Percentiles rank a stretch among this genome's conserved stretches.
phyloP scores from a whole-genome alignment of 2,113 vertebrate species.

The Anolis carolinensis region DNA sequence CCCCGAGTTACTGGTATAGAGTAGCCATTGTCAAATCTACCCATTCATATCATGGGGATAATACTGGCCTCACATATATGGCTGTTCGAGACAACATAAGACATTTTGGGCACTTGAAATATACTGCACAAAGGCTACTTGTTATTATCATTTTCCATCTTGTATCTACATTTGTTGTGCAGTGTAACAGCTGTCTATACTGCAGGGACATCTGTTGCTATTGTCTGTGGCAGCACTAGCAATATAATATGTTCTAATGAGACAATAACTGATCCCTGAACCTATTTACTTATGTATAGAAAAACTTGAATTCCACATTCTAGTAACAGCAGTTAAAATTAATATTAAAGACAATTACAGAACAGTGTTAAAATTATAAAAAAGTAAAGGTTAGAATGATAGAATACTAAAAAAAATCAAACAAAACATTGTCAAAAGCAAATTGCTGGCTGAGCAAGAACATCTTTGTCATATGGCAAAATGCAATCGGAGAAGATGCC shows the following conservation, averaged over 20 bases:
- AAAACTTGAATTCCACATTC: not conserved
- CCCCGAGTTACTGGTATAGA: too few species aligned
- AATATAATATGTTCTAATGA: not conserved
- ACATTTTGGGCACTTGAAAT: not conserved
- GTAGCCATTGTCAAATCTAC: not conserved
- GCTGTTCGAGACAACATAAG: not conserved
- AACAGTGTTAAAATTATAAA: not conserved
- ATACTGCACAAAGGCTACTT: not conserved
- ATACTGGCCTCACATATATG: not conserved
- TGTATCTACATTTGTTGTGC: not conserved
- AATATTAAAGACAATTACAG: not conserved
- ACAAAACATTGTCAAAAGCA: not conserved
- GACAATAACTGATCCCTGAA: not conserved
- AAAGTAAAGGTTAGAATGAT: too few species aligned
- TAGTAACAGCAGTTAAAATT: not conserved
- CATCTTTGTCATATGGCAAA: not conserved
- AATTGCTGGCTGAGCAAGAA: not conserved
- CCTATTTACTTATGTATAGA: not conserved
- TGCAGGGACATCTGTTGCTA: not conserved
- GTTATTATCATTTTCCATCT: not conserved
- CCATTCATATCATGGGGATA: not conserved
- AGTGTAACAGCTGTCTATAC: not conserved
- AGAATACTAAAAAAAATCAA: not conserved
- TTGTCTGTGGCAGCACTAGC: not conserved
- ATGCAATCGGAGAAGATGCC: not conserved